These are phyloP conservation scores for Drosophila sproati DNA, from an alignment of 1,140 invertebrate genomes.

Conservation along the genomic window DNA sequence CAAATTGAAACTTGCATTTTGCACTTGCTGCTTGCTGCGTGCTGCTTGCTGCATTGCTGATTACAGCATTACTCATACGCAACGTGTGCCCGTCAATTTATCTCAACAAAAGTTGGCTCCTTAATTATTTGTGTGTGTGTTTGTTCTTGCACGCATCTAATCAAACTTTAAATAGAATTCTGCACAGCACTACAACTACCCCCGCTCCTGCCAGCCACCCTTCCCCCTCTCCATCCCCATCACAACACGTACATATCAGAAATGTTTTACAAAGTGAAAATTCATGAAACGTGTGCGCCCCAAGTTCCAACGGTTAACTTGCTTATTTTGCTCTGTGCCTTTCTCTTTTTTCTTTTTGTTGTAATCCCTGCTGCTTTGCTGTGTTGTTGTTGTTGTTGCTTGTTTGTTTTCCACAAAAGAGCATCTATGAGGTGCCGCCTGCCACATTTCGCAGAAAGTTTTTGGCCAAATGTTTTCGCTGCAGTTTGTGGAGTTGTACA, in stretches of 20 bases:
- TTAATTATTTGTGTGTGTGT: constrained; percentile 69
- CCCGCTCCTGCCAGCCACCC: background rate
- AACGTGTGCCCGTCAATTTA: constrained; percentile 67
- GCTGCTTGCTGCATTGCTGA: background rate
- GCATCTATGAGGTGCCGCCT: constrained; percentile 64
- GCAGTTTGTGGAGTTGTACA: constrained; percentile 44
- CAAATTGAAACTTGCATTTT: constrained; percentile 8
- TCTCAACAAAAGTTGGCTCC: constrained; percentile 53
- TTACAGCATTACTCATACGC: constrained; percentile 62
- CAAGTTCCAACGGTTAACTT: constrained; percentile 57
- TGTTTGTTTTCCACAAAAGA: constrained; percentile 63
- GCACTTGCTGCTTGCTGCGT: too few species aligned
- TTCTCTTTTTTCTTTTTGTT: constrained; percentile 17
- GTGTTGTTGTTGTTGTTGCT: constrained; percentile 14
- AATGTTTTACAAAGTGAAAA: constrained; percentile 82
- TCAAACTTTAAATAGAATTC: constrained; percentile 82
- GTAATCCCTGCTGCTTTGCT: constrained; percentile 22
- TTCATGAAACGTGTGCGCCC: constrained; percentile 71
- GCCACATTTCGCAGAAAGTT: constrained; percentile 64
- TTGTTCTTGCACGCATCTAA: constrained; percentile 56
- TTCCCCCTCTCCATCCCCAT: background rate
- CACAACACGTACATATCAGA: constrained; percentile 76
- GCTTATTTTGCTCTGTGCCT: constrained; percentile 41
- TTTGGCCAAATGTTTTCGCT: constrained; percentile 49
- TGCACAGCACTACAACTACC: constrained; percentile 36